phyloP scores from a whole-genome alignment of 2,797 vertebrate genomes.

The Micrastur ruficollis region DNA sequence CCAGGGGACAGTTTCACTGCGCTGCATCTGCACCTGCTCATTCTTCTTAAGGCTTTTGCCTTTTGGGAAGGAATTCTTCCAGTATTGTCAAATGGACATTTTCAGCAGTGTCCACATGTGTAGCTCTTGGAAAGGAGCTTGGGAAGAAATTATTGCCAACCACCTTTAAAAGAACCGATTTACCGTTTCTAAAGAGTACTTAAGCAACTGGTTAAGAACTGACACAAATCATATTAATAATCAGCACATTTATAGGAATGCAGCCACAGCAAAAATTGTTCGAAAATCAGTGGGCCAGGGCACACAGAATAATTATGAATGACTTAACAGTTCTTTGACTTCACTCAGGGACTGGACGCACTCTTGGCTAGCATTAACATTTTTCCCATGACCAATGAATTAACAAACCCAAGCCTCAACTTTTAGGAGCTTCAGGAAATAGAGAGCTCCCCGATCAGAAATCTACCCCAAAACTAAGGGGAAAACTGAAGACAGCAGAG shows the following conservation, averaged over 20 bases:
- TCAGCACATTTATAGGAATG: background rate
- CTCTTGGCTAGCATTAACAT: background rate
- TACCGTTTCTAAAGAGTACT: background rate
- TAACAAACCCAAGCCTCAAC: background rate
- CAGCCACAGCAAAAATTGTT: constrained; percentile 3
- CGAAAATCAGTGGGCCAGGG: background rate
- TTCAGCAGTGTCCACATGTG: background rate
- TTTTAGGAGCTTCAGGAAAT: background rate
- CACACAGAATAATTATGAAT: background rate
- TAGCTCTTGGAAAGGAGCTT: background rate
- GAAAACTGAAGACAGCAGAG: background rate
- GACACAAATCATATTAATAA: constrained; percentile 6
- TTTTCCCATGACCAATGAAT: constrained; percentile 17
- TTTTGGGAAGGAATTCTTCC: background rate
- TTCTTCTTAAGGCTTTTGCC: background rate
- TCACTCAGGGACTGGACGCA: background rate
- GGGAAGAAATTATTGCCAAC: background rate
- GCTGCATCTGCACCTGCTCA: background rate
- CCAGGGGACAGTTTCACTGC: background rate
- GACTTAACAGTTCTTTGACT: constrained; percentile 9
- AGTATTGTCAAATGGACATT: background rate
- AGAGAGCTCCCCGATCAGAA: background rate
- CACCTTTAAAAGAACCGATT: background rate
- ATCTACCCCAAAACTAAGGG: background rate
- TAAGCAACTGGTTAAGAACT: background rate